These are phyloP conservation scores for Cyprinodon diabolis DNA, from an alignment of 2,797 vertebrate genomes.

Conservation along the genomic window DNA sequence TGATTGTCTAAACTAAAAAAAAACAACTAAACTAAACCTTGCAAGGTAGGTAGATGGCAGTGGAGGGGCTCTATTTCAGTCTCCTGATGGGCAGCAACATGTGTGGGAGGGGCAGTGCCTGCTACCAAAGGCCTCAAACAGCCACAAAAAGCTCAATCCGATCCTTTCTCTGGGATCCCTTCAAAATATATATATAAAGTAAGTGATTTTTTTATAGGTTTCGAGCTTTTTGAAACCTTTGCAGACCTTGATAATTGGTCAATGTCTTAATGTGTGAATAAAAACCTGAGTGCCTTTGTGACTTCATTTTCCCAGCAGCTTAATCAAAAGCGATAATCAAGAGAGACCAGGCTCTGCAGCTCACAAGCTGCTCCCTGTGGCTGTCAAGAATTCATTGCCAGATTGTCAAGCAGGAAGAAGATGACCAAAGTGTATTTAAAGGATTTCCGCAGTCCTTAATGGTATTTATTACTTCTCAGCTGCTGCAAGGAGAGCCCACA, in stretches of 20 bases:
- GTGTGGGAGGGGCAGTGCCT: neutral
- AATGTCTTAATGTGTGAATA: neutral
- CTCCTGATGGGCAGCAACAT: conserved; percentile 1
- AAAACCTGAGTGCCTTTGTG: conserved; percentile 47
- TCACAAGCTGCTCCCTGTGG: conserved; percentile 59
- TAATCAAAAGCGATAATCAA: conserved; percentile 79
- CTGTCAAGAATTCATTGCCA: conserved; percentile 68
- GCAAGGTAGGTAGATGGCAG: neutral
- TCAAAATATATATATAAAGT: neutral
- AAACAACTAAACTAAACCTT: no score
- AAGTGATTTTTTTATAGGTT: neutral
- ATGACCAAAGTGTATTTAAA: conserved; percentile 77
- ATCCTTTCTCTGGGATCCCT: neutral
- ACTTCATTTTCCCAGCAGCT: conserved; percentile 64
- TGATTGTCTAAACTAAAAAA: no score
- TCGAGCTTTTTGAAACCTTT: no score
- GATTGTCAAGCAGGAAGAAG: conserved; percentile 69
- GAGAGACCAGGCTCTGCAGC: conserved; percentile 53
- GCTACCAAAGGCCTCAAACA: neutral
- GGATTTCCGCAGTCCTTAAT: conserved; percentile 74
- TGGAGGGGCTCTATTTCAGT: neutral
- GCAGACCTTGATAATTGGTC: no score
- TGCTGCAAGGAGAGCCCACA: conserved; percentile 68
- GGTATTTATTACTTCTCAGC: conserved; percentile 80
- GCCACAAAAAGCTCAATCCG: neutral